These are phyloP conservation scores for Protodeltote pygarga DNA, from an alignment of 2,888 invertebrate genomes.

Conservation along the genomic window DNA sequence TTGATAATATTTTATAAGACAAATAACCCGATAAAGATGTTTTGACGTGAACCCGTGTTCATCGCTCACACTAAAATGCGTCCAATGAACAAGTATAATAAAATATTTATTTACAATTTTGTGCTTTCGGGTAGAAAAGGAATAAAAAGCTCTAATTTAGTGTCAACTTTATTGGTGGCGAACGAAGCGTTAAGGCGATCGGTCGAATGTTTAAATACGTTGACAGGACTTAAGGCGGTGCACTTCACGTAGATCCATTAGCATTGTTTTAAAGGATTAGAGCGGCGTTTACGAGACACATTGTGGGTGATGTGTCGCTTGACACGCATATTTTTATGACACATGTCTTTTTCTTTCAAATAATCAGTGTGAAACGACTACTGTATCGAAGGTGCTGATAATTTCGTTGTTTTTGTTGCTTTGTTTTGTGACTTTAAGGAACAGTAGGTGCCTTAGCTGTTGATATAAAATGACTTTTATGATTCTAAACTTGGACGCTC, in stretches of 20 bases:
- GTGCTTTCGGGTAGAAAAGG: constrained; percentile 75
- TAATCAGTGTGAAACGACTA: constrained; percentile 81
- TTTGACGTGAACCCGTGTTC: constrained; percentile 87
- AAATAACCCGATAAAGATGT: constrained; percentile 87
- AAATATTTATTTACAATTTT: constrained; percentile 84
- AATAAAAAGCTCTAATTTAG: constrained; percentile 82
- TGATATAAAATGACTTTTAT: constrained; percentile 54
- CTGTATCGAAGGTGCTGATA: constrained; percentile 73
- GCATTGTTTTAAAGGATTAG: constrained; percentile 87
- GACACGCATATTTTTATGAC: constrained; percentile 84
- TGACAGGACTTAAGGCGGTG: constrained; percentile 80
- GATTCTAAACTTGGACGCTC: constrained; percentile 61
- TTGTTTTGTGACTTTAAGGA: constrained; percentile 32
- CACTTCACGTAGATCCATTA: constrained; percentile 83
- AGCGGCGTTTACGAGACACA: constrained; percentile 73
- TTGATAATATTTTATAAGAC: constrained; percentile 87
- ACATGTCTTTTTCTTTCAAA: constrained; percentile 73
- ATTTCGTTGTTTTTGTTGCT: constrained; percentile 49
- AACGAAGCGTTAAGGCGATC: constrained; percentile 82
- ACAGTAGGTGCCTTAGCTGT: constrained; percentile 7
- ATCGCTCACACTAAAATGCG: constrained; percentile 86
- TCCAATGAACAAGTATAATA: constrained; percentile 84
- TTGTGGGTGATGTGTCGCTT: constrained; percentile 69
- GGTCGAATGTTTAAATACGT: constrained; percentile 73
- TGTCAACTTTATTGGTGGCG: constrained; percentile 84